Conservation (phyloP, 2,113 vertebrate species). For the Antigone vipio region DNA sequence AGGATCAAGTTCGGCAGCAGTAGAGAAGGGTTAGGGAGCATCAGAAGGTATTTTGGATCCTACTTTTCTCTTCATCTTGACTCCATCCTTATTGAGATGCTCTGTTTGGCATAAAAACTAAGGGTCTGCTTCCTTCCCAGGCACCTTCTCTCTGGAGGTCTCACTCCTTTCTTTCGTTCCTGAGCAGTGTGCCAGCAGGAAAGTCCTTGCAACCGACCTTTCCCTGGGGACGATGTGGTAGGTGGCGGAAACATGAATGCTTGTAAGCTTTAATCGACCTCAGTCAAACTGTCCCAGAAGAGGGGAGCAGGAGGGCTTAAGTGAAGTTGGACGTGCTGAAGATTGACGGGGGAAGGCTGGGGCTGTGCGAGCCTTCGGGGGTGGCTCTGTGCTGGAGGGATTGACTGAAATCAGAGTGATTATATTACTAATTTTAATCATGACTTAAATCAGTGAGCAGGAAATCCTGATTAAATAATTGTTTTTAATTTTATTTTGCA, state of each 20-base stretch:
- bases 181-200: not conserved
- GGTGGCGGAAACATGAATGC: not conserved
- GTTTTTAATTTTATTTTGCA: slow-evolving; percentile 64
- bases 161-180: not conserved
- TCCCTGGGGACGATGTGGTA: not conserved
- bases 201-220: not conserved
- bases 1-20: not conserved
- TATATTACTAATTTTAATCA: slow-evolving; percentile 59
- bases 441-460: slow-evolving; percentile 57
- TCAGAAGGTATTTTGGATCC: not conserved
- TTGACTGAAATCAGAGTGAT: slow-evolving; percentile 27
- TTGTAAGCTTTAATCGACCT: not conserved
- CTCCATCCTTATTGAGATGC: not conserved
- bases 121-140: not conserved
- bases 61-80: not conserved
- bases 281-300: not conserved
- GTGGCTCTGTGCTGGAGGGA: not conserved
- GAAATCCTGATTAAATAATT: slow-evolving; percentile 69
- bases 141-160: not conserved
- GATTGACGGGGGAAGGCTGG: not conserved
- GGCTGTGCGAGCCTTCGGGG: fast-evolving
- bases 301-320: not conserved
- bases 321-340: not conserved
- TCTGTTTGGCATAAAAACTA: not conserved
- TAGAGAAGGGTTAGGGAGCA: not conserved